A percentile compares a stretch with the other conserved stretches of the same genome.
These are phyloP conservation scores for Crypturellus tataupa DNA, from an alignment of 2,797 vertebrate species.

Conservation along the genomic window DNA sequence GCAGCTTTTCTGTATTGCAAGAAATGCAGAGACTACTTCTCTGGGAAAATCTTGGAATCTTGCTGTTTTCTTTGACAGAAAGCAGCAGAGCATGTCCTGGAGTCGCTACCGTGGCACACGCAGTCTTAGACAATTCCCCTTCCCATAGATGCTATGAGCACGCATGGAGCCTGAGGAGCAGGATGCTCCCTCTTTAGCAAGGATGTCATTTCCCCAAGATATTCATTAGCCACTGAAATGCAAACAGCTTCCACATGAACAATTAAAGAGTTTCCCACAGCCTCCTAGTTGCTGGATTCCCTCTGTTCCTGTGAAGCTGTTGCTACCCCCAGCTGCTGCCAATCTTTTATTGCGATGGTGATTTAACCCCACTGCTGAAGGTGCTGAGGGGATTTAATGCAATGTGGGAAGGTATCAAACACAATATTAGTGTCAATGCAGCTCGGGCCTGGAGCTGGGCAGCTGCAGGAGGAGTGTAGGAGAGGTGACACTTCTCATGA, in stretches of 20 bases:
- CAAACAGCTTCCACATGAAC: conserved; percentile 48
- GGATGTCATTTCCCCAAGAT: conserved; percentile 10
- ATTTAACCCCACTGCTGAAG: not conserved
- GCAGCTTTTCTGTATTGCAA: not conserved
- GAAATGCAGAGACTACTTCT: no score
- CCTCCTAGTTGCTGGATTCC: not conserved
- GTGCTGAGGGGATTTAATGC: not conserved
- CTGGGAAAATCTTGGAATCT: not conserved
- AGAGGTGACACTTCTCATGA: conserved; percentile 8
- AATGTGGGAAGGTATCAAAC: not conserved
- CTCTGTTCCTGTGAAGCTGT: not conserved
- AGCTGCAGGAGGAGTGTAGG: conserved; percentile 36
- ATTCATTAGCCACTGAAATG: conserved; percentile 42
- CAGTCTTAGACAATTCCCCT: accelerated
- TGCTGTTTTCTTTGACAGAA: no score
- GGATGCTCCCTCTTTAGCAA: not conserved
- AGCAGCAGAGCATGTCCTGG: not conserved
- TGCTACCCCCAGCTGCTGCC: not conserved
- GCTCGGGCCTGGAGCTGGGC: conserved; percentile 13
- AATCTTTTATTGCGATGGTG: not conserved
- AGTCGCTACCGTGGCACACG: accelerated
- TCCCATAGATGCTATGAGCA: not conserved
- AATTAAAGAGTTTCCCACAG: conserved; percentile 25
- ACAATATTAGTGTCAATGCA: not conserved
- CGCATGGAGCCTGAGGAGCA: not conserved